Percentiles rank a stretch among this genome's conserved stretches.
Evolutionary conservation across 2,888 invertebrate genomes (phyloP).

Genomic region (Stictocephala bisonia): DNA sequence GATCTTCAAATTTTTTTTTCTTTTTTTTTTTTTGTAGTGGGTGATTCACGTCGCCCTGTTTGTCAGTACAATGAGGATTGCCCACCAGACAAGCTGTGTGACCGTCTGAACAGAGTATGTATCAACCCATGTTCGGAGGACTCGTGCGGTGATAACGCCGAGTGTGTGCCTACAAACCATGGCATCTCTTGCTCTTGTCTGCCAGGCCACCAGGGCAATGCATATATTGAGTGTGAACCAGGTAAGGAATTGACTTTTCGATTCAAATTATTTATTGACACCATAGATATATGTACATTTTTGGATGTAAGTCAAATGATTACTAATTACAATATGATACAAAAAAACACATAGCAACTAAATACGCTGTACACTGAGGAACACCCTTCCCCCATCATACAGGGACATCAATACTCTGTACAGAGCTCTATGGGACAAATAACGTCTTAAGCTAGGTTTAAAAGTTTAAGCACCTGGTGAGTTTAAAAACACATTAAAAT

Average conservation of each 20-base stretch:
- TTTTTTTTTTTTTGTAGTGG: constrained; percentile 4
- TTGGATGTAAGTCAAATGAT: neutral
- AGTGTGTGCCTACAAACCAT: constrained; percentile 81
- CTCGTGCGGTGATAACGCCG: constrained; percentile 85
- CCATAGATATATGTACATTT: neutral
- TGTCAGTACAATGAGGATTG: constrained; percentile 94
- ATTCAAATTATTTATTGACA: too few relatives aligned
- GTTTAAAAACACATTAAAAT: too few relatives aligned
- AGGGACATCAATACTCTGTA: too few relatives aligned
- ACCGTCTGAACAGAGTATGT: constrained; percentile 84
- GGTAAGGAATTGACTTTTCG: too few relatives aligned
- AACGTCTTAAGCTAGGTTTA: too few relatives aligned
- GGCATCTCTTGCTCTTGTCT: constrained; percentile 81
- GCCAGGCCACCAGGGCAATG: constrained; percentile 80
- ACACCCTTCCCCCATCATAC: too few relatives aligned
- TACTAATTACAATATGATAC: too few relatives aligned
- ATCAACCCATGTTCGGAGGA: constrained; percentile 84
- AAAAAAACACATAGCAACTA: too few relatives aligned
- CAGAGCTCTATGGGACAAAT: too few relatives aligned
- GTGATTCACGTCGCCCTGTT: constrained; percentile 66
- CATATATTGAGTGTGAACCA: constrained; percentile 77
- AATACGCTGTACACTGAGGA: too few relatives aligned
- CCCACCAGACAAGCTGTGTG: constrained; percentile 86
- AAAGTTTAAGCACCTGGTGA: too few relatives aligned
- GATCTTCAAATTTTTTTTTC: too few relatives aligned